Evolutionary conservation across 2,113 vertebrate species (phyloP), one percentile per base, ranked within the genome.

Genomic region (Otocyon megalotis): DNA sequence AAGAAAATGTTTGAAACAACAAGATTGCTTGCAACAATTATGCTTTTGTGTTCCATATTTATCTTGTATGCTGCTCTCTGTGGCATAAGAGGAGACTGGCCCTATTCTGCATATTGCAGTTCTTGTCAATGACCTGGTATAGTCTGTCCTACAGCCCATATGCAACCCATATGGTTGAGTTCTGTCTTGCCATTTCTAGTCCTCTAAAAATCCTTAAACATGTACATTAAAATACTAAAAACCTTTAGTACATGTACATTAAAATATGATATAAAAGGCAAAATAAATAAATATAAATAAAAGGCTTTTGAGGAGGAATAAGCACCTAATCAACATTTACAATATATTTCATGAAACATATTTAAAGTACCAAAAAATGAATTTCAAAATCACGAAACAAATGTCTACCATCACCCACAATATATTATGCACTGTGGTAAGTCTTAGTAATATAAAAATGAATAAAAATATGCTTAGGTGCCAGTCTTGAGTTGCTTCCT

Each of bases 1-100:
- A 99, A 99, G 98, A 98, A 99, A 60, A 99, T 99, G 99, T 99
- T 99, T 98, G 99, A 99, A 87, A 98, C 99, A 76, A 99, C 99
- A 54, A 99, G 99, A 98, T 97, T 99, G 97, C 98, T 99, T 94
- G 99, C 99, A 93, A 99, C 99, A 4, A 37, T 99, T 97, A 99
- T 99, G 99, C 98, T 99, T 98, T 97, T 99, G 74, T 99, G 98
- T 96, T 98, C 99, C 4, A 35, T 99, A 58, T 94, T 99, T 96
- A 99, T 99, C 17, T 98, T 99, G 37, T 99, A 99, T 95, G 98
- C 99, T 87, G 99, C 98, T 2, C 99, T 99, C 96, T 99, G 99
- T 99, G 99, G 99, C 20, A 98, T 1, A 99, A 99, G 98, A 99
- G 98, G 86, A 99, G 97, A 2, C 98, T 99, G 98, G 99, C 99